Evolutionary conservation across 2,888 invertebrate genomes (phyloP).

Genomic region (Amiota minor): DNA sequence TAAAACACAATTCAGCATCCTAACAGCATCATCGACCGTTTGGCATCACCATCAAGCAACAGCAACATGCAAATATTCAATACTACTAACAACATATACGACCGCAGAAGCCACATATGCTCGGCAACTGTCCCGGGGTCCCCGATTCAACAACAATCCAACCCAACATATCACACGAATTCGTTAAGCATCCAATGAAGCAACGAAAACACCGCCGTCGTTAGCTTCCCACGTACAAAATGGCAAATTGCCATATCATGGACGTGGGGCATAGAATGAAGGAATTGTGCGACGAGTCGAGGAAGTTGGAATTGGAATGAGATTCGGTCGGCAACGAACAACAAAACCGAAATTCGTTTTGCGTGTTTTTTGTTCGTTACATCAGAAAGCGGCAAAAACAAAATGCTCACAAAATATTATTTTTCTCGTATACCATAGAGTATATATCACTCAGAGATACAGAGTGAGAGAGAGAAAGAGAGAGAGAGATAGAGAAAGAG

Average conservation of each 20-base stretch:
- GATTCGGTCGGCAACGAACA: background rate
- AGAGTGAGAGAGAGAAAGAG: background rate
- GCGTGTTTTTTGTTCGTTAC: slow-evolving; percentile 57
- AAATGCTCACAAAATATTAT: background rate
- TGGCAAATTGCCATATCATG: slow-evolving; percentile 67
- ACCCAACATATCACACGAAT: slow-evolving; percentile 64
- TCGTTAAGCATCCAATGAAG: slow-evolving; percentile 45
- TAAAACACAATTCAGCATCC: background rate
- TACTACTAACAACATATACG: background rate
- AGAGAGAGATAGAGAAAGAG: background rate
- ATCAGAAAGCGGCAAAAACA: background rate
- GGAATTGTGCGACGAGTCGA: background rate
- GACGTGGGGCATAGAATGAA: background rate
- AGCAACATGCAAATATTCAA: background rate
- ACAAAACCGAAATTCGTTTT: slow-evolving; percentile 61
- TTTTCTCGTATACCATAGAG: no score
- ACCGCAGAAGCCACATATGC: slow-evolving; percentile 1
- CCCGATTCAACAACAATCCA: slow-evolving; percentile 42
- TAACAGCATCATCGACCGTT: background rate
- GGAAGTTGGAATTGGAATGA: background rate
- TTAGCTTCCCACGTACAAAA: slow-evolving; percentile 54
- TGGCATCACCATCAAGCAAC: background rate
- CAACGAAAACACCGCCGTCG: slow-evolving; percentile 4
- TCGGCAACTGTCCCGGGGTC: background rate
- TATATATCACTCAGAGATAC: background rate